Evolutionary conservation across 1,140 invertebrate genomes (phyloP).

Genomic region (Sitophilus oryzae): DNA sequence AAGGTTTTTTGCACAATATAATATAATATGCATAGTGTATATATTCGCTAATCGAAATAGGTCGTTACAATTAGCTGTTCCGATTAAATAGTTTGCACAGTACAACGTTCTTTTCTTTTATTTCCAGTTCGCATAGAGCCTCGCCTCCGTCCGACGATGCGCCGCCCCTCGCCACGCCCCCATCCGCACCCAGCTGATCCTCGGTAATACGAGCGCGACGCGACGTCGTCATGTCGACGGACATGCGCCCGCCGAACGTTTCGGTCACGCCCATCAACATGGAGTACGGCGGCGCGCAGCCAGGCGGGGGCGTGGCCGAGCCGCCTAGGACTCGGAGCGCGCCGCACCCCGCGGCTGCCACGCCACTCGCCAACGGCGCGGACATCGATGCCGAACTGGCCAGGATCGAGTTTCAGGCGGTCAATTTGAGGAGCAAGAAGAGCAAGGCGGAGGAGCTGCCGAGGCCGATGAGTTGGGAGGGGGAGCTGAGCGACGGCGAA

Average conservation of each 20-base stretch:
- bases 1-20: too few relatives aligned
- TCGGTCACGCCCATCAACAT: conserved; percentile 45
- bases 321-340: conserved; percentile 32
- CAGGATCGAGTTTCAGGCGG: conserved; percentile 41
- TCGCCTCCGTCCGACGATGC: conserved; percentile 16
- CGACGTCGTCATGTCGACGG: conserved; percentile 36
- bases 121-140: conserved; percentile 15
- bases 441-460: conserved; percentile 36
- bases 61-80: too few relatives aligned
- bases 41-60: too few relatives aligned
- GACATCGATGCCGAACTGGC: conserved; percentile 42
- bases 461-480: conserved; percentile 87
- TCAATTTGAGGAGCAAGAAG: conserved; percentile 40
- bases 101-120: conserved; percentile 7
- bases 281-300: conserved; percentile 29
- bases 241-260: conserved; percentile 43
- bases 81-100: too few relatives aligned
- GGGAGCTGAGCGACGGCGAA: conserved; percentile 75
- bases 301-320: conserved; percentile 22
- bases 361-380: conserved; percentile 22
- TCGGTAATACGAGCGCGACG: conserved; percentile 22
- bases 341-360: conserved; percentile 25
- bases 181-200: conserved; percentile 32
- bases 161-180: conserved; percentile 12
- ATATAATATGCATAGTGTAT: too few relatives aligned